phyloP scores from a whole-genome alignment of 37 sponge, comb jelly and placozoan genomes.

The Eunapius fragilis region DNA sequence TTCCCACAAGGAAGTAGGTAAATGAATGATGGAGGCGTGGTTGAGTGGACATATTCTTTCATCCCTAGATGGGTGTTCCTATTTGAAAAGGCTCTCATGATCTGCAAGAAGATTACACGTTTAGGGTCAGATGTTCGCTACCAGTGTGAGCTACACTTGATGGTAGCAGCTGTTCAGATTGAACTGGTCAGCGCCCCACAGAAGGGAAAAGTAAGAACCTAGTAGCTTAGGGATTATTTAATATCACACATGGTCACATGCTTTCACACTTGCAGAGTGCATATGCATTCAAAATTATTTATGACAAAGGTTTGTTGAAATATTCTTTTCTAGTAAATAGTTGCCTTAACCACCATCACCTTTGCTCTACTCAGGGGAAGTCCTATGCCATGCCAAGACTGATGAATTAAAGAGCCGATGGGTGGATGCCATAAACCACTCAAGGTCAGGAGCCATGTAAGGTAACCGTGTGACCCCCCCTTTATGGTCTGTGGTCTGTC shows the following conservation, averaged over 20 bases:
- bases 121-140: conserved; percentile 32
- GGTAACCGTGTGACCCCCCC: too few relatives aligned
- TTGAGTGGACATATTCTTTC: too few relatives aligned
- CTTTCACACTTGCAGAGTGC: too few relatives aligned
- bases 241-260: too few relatives aligned
- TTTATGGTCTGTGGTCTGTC: neutral
- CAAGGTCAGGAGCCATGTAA: too few relatives aligned
- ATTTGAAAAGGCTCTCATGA: conserved; percentile 71
- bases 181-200: conserved; percentile 9
- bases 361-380: conserved; percentile 1
- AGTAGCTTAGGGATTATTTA: too few relatives aligned
- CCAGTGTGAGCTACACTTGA: conserved; percentile 19
- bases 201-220: conserved; percentile 23
- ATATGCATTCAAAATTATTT: too few relatives aligned
- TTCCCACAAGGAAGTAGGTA: too few relatives aligned
- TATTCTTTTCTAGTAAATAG: too few relatives aligned
- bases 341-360: too few relatives aligned
- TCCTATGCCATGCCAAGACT: conserved; percentile 54
- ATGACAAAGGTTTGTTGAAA: too few relatives aligned
- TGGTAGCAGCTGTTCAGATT: conserved; percentile 16
- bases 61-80: conserved; percentile 67
- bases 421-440: conserved; percentile 61
- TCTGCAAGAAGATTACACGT: conserved; percentile 29
- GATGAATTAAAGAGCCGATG: conserved; percentile 64
- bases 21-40: too few relatives aligned